Percentiles rank a stretch among this genome's conserved stretches.
These are phyloP conservation scores for Collichthys lucidus DNA, from an alignment of 2,113 vertebrate species.

Conservation along the genomic window DNA sequence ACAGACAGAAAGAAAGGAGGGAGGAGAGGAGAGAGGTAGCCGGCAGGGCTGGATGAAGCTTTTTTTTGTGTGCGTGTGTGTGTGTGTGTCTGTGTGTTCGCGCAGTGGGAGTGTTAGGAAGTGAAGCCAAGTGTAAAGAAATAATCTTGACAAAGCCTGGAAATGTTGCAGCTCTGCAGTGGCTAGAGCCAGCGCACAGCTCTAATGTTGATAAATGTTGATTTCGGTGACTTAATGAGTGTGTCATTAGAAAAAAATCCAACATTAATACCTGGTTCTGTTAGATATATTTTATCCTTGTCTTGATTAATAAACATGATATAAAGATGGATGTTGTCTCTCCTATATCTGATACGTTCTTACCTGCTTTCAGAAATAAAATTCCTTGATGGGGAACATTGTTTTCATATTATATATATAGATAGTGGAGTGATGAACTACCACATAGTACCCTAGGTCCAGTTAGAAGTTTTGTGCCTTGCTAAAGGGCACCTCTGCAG, in stretches of 20 bases:
- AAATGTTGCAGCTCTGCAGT: conserved; percentile 49
- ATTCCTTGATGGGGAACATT: too few species aligned
- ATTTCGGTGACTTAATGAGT: not conserved
- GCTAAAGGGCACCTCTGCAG: too few species aligned
- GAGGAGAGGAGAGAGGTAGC: conserved; percentile 35
- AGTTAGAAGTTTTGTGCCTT: too few species aligned
- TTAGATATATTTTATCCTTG: not conserved
- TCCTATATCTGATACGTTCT: not conserved
- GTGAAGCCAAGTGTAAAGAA: conserved; percentile 63
- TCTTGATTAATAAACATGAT: not conserved
- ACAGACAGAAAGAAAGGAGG: conserved; percentile 4
- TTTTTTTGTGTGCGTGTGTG: conserved; percentile 36
- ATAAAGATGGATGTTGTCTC: not conserved
- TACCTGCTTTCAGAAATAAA: not conserved
- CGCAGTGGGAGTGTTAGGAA: conserved; percentile 21
- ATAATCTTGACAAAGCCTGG: conserved; percentile 58
- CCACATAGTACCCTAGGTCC: too few species aligned
- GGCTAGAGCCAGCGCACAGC: conserved; percentile 21
- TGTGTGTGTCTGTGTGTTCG: conserved; percentile 25
- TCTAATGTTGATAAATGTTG: conserved; percentile 20
- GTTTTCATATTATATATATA: too few species aligned
- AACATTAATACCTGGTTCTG: not conserved
- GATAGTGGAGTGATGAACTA: too few species aligned
- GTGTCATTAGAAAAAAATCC: not conserved
- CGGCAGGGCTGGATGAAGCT: conserved; percentile 25